Evolutionary conservation across 2,113 vertebrate species (phyloP).

Genomic region (Catagonus wagneri): DNA sequence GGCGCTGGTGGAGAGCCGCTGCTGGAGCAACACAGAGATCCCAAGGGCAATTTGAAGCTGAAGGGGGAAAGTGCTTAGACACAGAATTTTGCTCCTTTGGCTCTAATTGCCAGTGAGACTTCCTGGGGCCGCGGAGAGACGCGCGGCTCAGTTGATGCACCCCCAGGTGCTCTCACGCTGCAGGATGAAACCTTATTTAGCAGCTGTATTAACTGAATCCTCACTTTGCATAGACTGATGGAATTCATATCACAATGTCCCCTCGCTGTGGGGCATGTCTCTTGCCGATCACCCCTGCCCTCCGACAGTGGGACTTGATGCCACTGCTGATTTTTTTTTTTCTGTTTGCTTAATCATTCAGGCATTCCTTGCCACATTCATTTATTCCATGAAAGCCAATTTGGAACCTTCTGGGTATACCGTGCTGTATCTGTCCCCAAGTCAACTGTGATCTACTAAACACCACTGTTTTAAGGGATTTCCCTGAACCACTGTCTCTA

Average conservation of each 20-base stretch:
- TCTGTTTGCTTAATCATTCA: neutral
- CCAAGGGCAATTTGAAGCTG: constrained; percentile 70
- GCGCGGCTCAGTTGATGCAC: neutral
- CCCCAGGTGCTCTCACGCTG: neutral
- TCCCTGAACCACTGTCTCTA: neutral
- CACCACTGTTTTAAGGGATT: neutral
- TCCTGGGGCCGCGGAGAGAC: neutral
- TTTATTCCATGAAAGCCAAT: neutral
- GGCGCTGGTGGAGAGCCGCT: constrained; percentile 46
- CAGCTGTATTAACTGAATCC: neutral
- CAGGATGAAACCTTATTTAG: neutral
- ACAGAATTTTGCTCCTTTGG: constrained; percentile 56
- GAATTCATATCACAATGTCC: neutral
- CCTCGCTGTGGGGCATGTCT: neutral
- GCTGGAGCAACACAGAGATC: constrained; percentile 73
- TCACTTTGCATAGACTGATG: neutral
- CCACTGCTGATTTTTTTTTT: neutral
- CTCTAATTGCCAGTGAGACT: neutral
- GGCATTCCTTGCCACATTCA: rapidly evolving
- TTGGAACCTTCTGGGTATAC: neutral
- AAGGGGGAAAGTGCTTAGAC: constrained; percentile 52
- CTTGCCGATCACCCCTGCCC: neutral
- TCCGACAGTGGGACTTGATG: neutral
- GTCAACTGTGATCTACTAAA: neutral
- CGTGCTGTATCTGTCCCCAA: neutral